Conservation (phyloP, 2,888 invertebrate genomes). For the Yponomeuta sedellus region DNA sequence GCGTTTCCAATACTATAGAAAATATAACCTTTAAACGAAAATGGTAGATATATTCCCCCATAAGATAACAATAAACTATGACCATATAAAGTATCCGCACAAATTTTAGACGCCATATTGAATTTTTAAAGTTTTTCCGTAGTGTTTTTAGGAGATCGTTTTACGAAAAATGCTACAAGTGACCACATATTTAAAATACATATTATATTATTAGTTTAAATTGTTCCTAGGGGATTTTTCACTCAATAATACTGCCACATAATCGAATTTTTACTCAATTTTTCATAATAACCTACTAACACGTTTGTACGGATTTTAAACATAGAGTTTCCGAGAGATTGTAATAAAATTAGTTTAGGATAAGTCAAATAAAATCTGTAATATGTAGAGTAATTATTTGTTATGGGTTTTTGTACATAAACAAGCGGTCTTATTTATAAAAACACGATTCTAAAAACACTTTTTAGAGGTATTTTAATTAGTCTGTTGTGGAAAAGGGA, state of each 20-base stretch:
- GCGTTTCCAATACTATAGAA: background rate
- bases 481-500: no score
- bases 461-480: no score
- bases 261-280: conserved; percentile 58
- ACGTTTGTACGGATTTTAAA: conserved; percentile 25
- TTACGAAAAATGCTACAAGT: conserved; percentile 33
- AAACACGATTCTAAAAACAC: no score
- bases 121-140: conserved; percentile 10
- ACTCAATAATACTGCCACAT: conserved; percentile 45
- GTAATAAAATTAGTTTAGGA: conserved; percentile 29
- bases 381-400: conserved; percentile 14
- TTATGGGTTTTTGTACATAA: conserved; percentile 9
- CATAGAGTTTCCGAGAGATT: conserved; percentile 32
- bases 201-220: conserved; percentile 15
- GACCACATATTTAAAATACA: conserved; percentile 27
- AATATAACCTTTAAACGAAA: background rate
- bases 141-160: background rate
- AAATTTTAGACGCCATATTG: conserved; percentile 9
- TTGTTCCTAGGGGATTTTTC: background rate
- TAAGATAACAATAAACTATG: background rate
- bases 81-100: background rate
- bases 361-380: background rate
- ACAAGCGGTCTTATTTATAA: no score
- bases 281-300: conserved; percentile 30
- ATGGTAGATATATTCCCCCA: background rate